Conservation (phyloP, 1,140 invertebrate genomes). For the Lycorma delicatula region DNA sequence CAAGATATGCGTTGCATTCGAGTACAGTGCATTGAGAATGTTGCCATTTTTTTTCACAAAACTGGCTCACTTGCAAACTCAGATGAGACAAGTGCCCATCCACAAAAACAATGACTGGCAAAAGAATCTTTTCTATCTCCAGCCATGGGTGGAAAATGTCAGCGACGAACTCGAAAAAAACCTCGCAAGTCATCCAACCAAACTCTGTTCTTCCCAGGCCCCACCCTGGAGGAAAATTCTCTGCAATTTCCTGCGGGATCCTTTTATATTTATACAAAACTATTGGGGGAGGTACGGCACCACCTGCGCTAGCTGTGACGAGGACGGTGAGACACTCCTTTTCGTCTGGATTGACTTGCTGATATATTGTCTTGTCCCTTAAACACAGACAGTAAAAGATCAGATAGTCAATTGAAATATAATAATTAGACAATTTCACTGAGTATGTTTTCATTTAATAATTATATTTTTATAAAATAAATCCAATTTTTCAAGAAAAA, state of each 20-base stretch:
- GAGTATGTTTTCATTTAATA: no score
- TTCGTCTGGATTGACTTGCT: slow-evolving; percentile 24
- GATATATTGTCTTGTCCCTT: not conserved
- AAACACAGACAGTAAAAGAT: no score
- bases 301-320: slow-evolving; percentile 34
- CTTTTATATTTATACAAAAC: slow-evolving; percentile 33
- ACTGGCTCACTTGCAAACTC: slow-evolving; percentile 33
- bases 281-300: slow-evolving; percentile 32
- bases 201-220: slow-evolving; percentile 32
- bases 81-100: slow-evolving; percentile 38
- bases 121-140: no score
- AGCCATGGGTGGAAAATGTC: slow-evolving; percentile 38
- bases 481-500: no score
- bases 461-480: no score
- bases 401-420: no score
- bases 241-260: slow-evolving; percentile 28
- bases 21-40: slow-evolving; percentile 36
- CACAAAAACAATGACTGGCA: slow-evolving; percentile 37
- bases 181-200: slow-evolving; percentile 37
- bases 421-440: no score
- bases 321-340: slow-evolving; percentile 37
- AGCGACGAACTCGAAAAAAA: slow-evolving; percentile 38
- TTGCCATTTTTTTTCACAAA: slow-evolving; percentile 37
- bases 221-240: slow-evolving; percentile 31
- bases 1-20: slow-evolving; percentile 39